Evolutionary conservation across 1,140 invertebrate species (phyloP).

Genomic region (Sarcophaga peregrina): DNA sequence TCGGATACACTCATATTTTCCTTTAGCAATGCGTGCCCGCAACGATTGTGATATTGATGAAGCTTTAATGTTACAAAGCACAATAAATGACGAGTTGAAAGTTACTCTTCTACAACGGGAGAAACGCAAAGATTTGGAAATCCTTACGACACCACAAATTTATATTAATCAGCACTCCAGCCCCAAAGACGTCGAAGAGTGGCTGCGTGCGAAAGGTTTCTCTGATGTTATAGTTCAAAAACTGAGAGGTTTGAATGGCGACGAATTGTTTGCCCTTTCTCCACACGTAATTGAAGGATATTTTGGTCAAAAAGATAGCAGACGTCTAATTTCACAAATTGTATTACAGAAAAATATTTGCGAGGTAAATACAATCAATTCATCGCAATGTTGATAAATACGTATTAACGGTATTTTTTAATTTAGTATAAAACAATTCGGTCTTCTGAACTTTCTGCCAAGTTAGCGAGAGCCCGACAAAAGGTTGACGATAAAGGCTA

Average conservation of each 20-base stretch:
- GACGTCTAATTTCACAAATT: conserved; percentile 79
- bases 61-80: conserved; percentile 58
- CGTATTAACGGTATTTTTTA: conserved; percentile 31
- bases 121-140: conserved; percentile 71
- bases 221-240: conserved; percentile 73
- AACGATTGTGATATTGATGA: conserved; percentile 59
- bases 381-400: conserved; percentile 20
- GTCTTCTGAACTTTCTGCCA: conserved; percentile 74
- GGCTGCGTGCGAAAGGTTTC: conserved; percentile 83
- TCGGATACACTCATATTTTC: background rate
- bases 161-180: conserved; percentile 76
- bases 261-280: conserved; percentile 77
- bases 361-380: conserved; percentile 72
- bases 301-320: conserved; percentile 77
- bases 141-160: conserved; percentile 77
- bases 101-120: conserved; percentile 72
- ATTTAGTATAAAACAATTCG: conserved; percentile 76
- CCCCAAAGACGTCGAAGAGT: conserved; percentile 76
- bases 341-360: conserved; percentile 80
- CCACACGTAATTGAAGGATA: conserved; percentile 75
- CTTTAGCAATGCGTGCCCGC: conserved; percentile 55
- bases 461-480: conserved; percentile 74
- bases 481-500: conserved; percentile 68
- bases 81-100: conserved; percentile 79
- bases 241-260: conserved; percentile 75